Conservation (phyloP, 2,113 vertebrate genomes). For the Narcine bancroftii region DNA sequence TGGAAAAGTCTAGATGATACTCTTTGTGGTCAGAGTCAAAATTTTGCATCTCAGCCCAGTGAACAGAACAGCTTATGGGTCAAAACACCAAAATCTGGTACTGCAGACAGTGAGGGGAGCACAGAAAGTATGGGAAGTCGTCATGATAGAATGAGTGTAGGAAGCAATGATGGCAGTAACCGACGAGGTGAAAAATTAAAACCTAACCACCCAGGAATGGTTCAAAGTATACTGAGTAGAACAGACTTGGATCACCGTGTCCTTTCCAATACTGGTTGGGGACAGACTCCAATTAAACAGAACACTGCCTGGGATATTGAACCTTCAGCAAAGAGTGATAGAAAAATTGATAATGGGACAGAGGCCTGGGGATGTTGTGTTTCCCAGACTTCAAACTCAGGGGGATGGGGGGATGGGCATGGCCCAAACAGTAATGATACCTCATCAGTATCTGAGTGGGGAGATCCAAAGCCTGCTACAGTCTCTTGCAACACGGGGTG, state of each 20-base stretch:
- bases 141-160: constrained; percentile 59
- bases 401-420: constrained; percentile 70
- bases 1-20: constrained; percentile 88
- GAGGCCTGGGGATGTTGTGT: constrained; percentile 74
- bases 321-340: constrained; percentile 59
- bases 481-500: constrained; percentile 54
- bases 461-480: constrained; percentile 63
- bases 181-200: constrained; percentile 62
- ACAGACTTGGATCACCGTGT: constrained; percentile 87
- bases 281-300: constrained; percentile 91
- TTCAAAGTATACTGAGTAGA: constrained; percentile 61
- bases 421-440: constrained; percentile 58
- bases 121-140: constrained; percentile 72
- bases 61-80: constrained; percentile 65
- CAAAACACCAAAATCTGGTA: constrained; percentile 51
- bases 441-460: constrained; percentile 66
- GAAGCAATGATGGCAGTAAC: constrained; percentile 23
- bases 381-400: constrained; percentile 72
- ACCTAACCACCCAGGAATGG: constrained; percentile 57
- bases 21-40: constrained; percentile 50
- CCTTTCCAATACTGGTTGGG: constrained; percentile 95
- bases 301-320: constrained; percentile 91
- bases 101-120: constrained; percentile 74
- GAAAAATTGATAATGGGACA: constrained; percentile 74
- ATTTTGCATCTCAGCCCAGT: constrained; percentile 47